Percentiles rank a stretch among this genome's conserved stretches.
Evolutionary conservation across 2,113 vertebrate species (phyloP).

Genomic region (Pipra filicauda): DNA sequence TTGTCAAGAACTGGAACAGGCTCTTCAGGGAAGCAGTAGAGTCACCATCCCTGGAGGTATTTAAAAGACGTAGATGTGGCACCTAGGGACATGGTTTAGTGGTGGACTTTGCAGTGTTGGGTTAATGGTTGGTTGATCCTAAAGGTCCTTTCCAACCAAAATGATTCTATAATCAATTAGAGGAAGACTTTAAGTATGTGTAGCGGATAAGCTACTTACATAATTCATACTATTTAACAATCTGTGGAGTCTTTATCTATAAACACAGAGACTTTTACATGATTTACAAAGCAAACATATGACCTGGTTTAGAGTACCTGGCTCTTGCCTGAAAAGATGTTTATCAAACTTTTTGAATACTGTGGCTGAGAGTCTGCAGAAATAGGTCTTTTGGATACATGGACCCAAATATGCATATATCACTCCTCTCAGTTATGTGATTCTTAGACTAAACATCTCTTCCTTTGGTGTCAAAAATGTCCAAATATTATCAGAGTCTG

Average conservation of each 20-base stretch:
- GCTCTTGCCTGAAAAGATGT: conserved; percentile 35
- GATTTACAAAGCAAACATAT: conserved; percentile 48
- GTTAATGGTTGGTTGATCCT: not conserved
- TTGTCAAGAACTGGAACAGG: not conserved
- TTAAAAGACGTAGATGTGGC: not conserved
- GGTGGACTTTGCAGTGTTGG: too few relatives aligned
- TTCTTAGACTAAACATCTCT: conserved; percentile 62
- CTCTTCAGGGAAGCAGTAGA: not conserved
- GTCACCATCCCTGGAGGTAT: not conserved
- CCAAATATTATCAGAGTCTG: conserved; percentile 25
- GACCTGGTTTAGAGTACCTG: not conserved
- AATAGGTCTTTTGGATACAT: conserved; percentile 3
- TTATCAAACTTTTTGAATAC: conserved; percentile 33
- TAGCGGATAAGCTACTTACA: not conserved
- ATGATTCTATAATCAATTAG: not conserved
- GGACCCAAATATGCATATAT: not conserved
- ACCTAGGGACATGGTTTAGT: not conserved
- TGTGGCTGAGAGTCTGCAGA: not conserved
- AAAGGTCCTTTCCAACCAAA: not conserved
- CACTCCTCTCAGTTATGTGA: not conserved
- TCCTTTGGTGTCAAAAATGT: conserved; percentile 23
- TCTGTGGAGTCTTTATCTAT: conserved; percentile 14
- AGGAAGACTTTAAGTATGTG: not conserved
- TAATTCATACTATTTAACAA: conserved; percentile 30
- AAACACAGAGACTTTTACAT: conserved; percentile 23